Percentiles rank a stretch among this genome's conserved stretches.
Evolutionary conservation across 1,140 invertebrate genomes (phyloP).

Genomic region (Ips typographus): DNA sequence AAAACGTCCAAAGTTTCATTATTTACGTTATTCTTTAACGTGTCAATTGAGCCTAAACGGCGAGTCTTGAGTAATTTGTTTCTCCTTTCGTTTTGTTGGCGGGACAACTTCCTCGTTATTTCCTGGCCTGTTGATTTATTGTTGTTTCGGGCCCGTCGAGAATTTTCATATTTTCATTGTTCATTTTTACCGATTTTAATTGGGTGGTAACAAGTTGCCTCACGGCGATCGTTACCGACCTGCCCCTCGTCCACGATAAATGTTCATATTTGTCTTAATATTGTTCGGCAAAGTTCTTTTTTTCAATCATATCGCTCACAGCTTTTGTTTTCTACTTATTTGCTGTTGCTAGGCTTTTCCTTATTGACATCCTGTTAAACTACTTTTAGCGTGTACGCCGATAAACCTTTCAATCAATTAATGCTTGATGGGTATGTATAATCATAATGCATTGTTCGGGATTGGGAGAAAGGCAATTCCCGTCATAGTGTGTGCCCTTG

Average conservation of each 20-base stretch:
- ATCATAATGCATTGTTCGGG: too few relatives aligned
- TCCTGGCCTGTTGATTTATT: conserved; percentile 23
- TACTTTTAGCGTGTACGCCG: too few relatives aligned
- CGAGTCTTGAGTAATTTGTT: conserved; percentile 18
- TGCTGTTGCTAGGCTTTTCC: not conserved
- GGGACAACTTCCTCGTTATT: conserved; percentile 19
- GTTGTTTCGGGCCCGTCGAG: conserved; percentile 11
- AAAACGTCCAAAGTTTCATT: too few relatives aligned
- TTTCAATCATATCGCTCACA: not conserved
- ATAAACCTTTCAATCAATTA: too few relatives aligned
- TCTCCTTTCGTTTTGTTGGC: conserved; percentile 13
- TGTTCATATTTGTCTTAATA: conserved; percentile 15
- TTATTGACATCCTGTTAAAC: too few relatives aligned
- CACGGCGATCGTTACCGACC: conserved; percentile 13
- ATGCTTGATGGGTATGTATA: too few relatives aligned
- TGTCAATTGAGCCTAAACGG: conserved; percentile 21
- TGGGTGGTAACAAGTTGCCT: conserved; percentile 26
- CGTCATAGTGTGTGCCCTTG: too few relatives aligned
- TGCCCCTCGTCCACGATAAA: conserved; percentile 8
- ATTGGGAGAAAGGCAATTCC: too few relatives aligned
- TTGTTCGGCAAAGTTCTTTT: not conserved
- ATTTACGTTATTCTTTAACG: not conserved
- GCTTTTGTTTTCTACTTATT: not conserved
- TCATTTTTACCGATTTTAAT: conserved; percentile 25
- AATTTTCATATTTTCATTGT: conserved; percentile 28